These are phyloP conservation scores for Pelusios castaneus DNA, from an alignment of 2,113 vertebrate species.

Conservation along the genomic window DNA sequence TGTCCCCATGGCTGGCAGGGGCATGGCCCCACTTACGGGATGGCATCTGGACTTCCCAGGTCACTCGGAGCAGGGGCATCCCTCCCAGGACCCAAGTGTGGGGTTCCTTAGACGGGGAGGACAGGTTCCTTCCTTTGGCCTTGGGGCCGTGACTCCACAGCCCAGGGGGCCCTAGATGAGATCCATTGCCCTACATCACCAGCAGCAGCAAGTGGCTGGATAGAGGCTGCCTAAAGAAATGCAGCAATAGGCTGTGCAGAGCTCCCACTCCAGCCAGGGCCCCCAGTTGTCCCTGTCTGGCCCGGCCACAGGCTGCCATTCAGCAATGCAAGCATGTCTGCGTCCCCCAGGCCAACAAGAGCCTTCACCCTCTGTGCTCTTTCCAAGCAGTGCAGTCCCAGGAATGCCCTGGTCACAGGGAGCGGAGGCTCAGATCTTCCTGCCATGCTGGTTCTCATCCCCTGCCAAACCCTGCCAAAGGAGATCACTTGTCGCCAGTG, in stretches of 20 bases:
- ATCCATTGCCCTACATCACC: background rate
- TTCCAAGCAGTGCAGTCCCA: background rate
- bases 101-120: background rate
- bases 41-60: no score
- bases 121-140: no score
- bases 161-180: background rate
- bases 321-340: background rate
- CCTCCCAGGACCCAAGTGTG: background rate
- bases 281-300: no score
- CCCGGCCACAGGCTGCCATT: background rate
- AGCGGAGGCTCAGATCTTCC: background rate
- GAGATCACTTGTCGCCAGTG: background rate
- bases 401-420: no score
- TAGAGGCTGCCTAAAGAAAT: background rate
- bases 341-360: background rate
- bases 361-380: fast-evolving
- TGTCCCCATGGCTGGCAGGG: background rate
- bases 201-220: fast-evolving
- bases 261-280: fast-evolving
- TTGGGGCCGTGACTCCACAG: no score
- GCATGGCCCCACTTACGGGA: no score
- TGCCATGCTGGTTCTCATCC: background rate
- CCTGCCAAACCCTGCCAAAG: fast-evolving
- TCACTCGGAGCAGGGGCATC: background rate
- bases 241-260: background rate